phyloP scores from a whole-genome alignment of 2,113 vertebrate genomes.

The Barnardius zonarius region DNA sequence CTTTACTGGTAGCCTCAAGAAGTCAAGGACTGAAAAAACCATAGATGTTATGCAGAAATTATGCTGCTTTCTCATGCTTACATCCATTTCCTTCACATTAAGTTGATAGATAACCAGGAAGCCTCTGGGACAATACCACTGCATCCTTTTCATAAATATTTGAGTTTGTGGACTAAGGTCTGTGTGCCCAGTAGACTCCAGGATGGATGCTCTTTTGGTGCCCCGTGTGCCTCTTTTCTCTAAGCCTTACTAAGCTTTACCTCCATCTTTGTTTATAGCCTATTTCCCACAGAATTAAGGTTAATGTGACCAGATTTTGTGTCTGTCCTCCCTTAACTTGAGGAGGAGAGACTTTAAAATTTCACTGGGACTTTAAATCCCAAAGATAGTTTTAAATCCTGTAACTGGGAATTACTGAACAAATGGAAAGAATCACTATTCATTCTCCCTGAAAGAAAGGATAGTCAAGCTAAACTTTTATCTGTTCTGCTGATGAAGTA shows the following conservation, averaged over 20 bases:
- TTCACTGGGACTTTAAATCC: background rate
- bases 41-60: background rate
- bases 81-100: background rate
- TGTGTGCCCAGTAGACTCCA: background rate
- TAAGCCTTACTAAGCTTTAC: background rate
- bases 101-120: background rate
- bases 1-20: background rate
- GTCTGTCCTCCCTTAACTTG: background rate
- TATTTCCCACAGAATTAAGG: background rate
- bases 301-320: background rate
- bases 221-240: background rate
- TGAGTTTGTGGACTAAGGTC: rapidly evolving
- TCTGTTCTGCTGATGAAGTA: background rate
- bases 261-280: background rate
- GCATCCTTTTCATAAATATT: background rate
- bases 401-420: background rate
- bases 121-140: background rate
- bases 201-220: background rate
- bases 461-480: background rate
- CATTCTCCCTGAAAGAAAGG: background rate
- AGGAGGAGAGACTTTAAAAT: background rate
- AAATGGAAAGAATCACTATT: background rate
- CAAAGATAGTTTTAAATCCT: background rate
- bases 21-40: background rate
- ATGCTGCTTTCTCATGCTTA: background rate